Evolutionary conservation across 1,140 invertebrate genomes (phyloP), one percentile per base, ranked within the genome.

Genomic region (Semibalanus balanoides): DNA sequence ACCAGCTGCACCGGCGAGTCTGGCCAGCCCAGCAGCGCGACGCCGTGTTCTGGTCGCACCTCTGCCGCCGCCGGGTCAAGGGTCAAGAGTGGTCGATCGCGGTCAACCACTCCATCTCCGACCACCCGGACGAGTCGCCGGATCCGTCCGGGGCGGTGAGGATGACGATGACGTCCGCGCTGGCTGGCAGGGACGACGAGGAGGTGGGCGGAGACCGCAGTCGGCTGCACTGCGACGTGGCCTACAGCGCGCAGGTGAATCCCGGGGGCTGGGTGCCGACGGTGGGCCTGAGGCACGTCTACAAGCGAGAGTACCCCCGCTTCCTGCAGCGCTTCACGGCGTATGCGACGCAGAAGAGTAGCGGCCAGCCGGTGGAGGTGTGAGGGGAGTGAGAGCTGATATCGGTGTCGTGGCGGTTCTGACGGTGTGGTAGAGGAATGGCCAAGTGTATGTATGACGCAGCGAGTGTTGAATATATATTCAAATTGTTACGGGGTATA

Each of bases 21-120:
- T 99, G 98, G 98, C 98, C 98, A 9, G 93, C 97, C 7, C 94
- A 95, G 80, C 97, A 99, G 86, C 87, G 98, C 78, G 98, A 99
- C 86, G 93, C 95, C 31, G 86, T 99, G 30, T 99, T 99, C 86
- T 99, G 98, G 97, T 99, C 97, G 25, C 97, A 99, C 84, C 94
- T 97, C 81, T 87, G 51, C 51, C 51, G 51, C 11, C 51, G 51
- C 11, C 22, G 14, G 9, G 22, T 64, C 14, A 19, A 1, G 7
- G 51, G 22, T 19, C 51, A 19, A 3, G 14, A 14, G 14, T 64
- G 51, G 51, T 64, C 51, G 1, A 25, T 64, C 14, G 22, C 22
- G 51, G 51, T 64, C 22, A 64, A 64, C 51, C 51, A 64, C 51
- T 64, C 51, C 7, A 25, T 25, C 11, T 14, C 11, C 14, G 51